These are phyloP conservation scores for Brachionus plicatilis DNA, from an alignment of 1,140 invertebrate species.

Conservation along the genomic window DNA sequence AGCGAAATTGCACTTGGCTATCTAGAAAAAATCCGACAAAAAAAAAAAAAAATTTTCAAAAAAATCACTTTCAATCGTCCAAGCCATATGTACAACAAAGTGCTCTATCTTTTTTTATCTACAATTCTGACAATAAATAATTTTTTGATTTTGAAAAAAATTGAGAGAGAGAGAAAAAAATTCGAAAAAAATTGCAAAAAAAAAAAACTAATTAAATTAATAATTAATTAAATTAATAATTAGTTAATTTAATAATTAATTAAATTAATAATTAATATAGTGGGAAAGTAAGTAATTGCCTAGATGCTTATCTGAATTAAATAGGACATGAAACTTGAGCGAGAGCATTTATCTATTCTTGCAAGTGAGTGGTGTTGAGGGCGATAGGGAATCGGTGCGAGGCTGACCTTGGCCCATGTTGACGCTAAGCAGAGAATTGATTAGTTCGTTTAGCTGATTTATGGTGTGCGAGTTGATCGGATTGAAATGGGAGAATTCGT, in stretches of 20 bases:
- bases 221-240: too few species aligned
- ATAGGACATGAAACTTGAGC: not conserved
- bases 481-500: not conserved
- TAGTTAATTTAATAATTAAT: too few species aligned
- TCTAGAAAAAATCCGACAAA: not conserved
- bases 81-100: not conserved
- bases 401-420: not conserved
- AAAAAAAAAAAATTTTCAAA: not conserved
- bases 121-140: not conserved
- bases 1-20: not conserved
- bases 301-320: conserved; percentile 7
- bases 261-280: not conserved
- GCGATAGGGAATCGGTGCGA: not conserved
- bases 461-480: not conserved
- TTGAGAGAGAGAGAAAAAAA: not conserved
- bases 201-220: too few species aligned
- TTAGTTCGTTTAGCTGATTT: conserved; percentile 10
- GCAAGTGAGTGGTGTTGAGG: not conserved
- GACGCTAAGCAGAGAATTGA: not conserved
- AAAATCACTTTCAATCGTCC: not conserved
- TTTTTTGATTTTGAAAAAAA: not conserved
- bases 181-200: not conserved
- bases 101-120: not conserved
- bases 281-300: not conserved
- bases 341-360: not conserved